Evolutionary conservation across 2,888 invertebrate genomes (phyloP), one percentile per base, ranked within the genome.

Genomic region (Drosophila pegasa): DNA sequence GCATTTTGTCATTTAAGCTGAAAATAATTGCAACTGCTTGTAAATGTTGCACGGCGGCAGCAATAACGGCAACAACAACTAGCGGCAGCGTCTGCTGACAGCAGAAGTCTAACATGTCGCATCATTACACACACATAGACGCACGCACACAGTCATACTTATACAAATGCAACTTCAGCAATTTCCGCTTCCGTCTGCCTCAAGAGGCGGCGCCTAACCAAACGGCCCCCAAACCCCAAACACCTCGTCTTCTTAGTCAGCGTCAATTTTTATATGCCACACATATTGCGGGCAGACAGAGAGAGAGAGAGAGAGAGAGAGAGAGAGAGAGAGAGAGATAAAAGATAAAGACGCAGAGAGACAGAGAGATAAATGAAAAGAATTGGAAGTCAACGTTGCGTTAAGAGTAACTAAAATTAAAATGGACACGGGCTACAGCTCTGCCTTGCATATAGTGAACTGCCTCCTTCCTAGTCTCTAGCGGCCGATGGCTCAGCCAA

Each of bases 21-120:
- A 89, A 90, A 90, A 89, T 90, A 90, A 90, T 90, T 90, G 85
- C 90, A 88, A 85, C 89, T 88, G 89, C 90, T 90, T 90, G 87
- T 86, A 90, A 83, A 87, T 70, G 66, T 71, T 75, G 71, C 75
- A 78, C 62, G 64, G 51, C 61, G 61, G 65, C 73, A 71, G 57
- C 62, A 69, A 66, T 76, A 75, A 70, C 71, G 54, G 65, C 72
- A 60, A 18, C 55, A 64, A 65, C 75, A 64, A 25, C 56, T 64
- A 72, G 65, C 60, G 60, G 58, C 63, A 63, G 74, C 61, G 76
- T 72, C 76, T 83, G 74, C 73, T 73, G 74, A 65, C 80, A 75
- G 78, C 66, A 75, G 51, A 75, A 71, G 81, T 59, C 75, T 75
- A 81, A 78, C 80, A 80, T 67, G 75, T 71, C 58, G 78, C 80